Base-by-base conservation (phyloP, 2,113 vertebrate genomes). In the Diphyllodes magnificus region DNA sequence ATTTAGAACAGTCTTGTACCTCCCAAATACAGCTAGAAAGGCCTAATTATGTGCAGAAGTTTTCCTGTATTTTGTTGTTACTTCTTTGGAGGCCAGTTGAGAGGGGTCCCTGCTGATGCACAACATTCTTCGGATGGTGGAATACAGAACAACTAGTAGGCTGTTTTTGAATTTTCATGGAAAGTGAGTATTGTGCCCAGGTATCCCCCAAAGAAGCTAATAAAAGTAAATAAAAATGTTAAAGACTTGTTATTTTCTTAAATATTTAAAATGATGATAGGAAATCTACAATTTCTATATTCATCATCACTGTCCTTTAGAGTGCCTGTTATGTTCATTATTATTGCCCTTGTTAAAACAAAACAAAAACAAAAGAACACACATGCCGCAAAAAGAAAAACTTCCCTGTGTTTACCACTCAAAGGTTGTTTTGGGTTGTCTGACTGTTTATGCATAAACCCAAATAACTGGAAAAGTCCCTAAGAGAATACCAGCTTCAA, bases 111-210 rank as follows among this genome's bases (percentile, higher is more conserved):
- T 56, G 25, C 31, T 76, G 45, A 82, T 82, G 27, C 1, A 6
- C 37, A 49, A 6, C 0, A 2, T 66, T 93, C 28, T 27, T 77
- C 0, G 0, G 33, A 50, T 16, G 24, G 11, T 4, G 13, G 63
- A 83, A 83, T 63, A 65, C 0, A 3, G 84, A 87, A 47, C 6
- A 73, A 73, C 21, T 10, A 72, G 39, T 5, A 50, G 21, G 16
- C 15, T 75, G 40, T 20, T 81, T 88, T 37, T 6, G 7, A 14
- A 23, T 75, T 85, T 92, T 82, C 23, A 23, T 78, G 20, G 16
- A 19, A 75, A 47, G 18, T 23, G 17, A 39, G 7, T 50, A 31
- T 6, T 65, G 6, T 65, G 47, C 20, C 28, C 31, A 92, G 47
- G 42, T 16, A 72, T n/a, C 2, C 4, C 21, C 10, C n/a, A 13